These are phyloP conservation scores for Halcyon badia DNA, from an alignment of 2,797 vertebrate species.

Conservation along the genomic window DNA sequence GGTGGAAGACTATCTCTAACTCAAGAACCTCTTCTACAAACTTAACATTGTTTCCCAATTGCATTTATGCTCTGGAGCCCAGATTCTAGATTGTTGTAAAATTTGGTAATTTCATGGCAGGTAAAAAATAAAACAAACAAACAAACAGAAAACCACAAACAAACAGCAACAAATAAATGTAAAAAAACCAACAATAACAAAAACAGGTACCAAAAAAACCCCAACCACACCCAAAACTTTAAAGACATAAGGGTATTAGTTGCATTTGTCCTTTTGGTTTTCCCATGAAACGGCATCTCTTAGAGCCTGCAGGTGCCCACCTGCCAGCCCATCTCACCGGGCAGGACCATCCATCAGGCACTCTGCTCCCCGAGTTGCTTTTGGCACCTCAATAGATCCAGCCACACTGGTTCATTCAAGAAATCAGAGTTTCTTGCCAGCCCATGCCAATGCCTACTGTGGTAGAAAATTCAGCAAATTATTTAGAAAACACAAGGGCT, in stretches of 20 bases:
- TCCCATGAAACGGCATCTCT: not conserved
- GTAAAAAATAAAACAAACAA: not conserved
- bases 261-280: not conserved
- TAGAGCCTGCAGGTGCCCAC: not conserved
- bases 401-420: rapidly evolving
- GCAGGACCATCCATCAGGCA: rapidly evolving
- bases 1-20: not conserved
- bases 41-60: not conserved
- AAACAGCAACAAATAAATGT: too few relatives aligned
- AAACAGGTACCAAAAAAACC: too few relatives aligned
- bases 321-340: rapidly evolving
- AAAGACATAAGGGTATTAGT: not conserved
- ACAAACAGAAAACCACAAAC: not conserved
- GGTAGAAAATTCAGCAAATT: not conserved
- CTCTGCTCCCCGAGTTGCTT: not conserved
- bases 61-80: not conserved
- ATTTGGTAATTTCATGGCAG: not conserved
- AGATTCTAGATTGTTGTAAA: not conserved
- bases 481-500: not conserved
- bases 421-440: not conserved
- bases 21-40: not conserved
- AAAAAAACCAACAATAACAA: too few relatives aligned
- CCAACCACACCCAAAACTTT: not conserved
- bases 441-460: rapidly evolving
- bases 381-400: not conserved